Conservation (phyloP, 2,113 vertebrate species). For the human region DNA sequence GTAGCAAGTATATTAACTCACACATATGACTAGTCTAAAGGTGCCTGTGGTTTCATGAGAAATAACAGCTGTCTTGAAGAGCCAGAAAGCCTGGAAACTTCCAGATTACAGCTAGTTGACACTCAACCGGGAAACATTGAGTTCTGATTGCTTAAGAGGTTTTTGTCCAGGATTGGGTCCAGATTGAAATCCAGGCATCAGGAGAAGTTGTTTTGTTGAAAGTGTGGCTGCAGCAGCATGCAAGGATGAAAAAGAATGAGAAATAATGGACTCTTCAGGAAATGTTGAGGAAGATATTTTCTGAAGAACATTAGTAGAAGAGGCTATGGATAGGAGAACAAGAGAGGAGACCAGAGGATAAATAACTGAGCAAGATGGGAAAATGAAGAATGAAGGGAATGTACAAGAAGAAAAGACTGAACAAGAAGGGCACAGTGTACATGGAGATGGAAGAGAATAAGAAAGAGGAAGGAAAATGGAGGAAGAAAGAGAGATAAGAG, state of each 20-base stretch:
- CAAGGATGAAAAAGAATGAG: neutral
- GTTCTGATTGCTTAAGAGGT: too few species aligned
- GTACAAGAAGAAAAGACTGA: neutral
- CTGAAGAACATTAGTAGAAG: too few species aligned
- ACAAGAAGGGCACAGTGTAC: neutral
- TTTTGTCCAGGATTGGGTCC: too few species aligned
- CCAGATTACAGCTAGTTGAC: neutral
- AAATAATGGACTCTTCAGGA: neutral
- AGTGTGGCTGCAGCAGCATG: neutral
- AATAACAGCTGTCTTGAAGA: constrained; percentile 10
- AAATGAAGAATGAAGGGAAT: too few species aligned
- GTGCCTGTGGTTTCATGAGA: neutral
- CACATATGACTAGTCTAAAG: neutral
- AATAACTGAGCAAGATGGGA: too few species aligned
- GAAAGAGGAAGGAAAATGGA: neutral
- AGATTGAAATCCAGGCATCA: too few species aligned
- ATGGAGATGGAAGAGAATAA: neutral
- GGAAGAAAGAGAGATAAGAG: too few species aligned
- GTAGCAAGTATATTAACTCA: too few species aligned
- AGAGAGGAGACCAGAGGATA: too few species aligned
- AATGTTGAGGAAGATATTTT: neutral
- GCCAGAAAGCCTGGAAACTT: neutral
- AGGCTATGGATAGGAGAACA: too few species aligned
- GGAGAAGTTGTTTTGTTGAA: neutral
- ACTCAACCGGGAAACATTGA: neutral